Evolutionary conservation across 2,113 vertebrate species (phyloP), one percentile per base, ranked within the genome.

Genomic region (Prunella fulvescens): DNA sequence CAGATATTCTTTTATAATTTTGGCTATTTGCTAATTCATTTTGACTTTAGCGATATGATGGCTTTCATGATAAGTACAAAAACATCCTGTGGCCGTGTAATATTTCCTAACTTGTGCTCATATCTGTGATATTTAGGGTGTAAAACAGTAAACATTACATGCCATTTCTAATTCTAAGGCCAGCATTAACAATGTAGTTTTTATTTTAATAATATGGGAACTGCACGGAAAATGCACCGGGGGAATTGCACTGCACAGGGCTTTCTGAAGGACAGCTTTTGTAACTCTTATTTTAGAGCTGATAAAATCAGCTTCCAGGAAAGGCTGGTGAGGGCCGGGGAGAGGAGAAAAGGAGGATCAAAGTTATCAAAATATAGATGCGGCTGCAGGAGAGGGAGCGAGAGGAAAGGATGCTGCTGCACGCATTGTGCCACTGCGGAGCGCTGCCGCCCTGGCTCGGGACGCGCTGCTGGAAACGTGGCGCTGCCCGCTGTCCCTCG

Each of bases 321-420:
- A 97, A 74, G 80, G 78, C 76, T 64, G 40, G 61, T 9, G n/a
- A 94, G 60, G 81, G 88, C 87, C 56, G 28, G 84, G 67, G 85
- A 96, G 92, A 80, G 66, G 60, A 95, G 65, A 90, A 96, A 87
- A 93, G 80, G 81, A 66, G 37, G 91, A 97, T 96, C 92, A 93
- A 96, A 97, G 88, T 48, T 28, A 39, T 19, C 72, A 54, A 50
- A 47, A 37, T 19, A 33, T 2, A 28, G 29, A 15, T 28, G 17
- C 1, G 54, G 40, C 56, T 28, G 22, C 12, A 37, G 48, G 31
- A 85, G 44, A 72, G 44, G 24, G 35, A 61, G 58, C 3, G 14
- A 65, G 73, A 70, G 79, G 91, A 51, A 74, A 72, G 83, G 88
- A 76, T 86, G 74, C 40, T 31, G 50, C 73, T 62, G 62, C 70